Conservation (phyloP, 2,797 vertebrate genomes). For the Bryconaethiops microstoma region DNA sequence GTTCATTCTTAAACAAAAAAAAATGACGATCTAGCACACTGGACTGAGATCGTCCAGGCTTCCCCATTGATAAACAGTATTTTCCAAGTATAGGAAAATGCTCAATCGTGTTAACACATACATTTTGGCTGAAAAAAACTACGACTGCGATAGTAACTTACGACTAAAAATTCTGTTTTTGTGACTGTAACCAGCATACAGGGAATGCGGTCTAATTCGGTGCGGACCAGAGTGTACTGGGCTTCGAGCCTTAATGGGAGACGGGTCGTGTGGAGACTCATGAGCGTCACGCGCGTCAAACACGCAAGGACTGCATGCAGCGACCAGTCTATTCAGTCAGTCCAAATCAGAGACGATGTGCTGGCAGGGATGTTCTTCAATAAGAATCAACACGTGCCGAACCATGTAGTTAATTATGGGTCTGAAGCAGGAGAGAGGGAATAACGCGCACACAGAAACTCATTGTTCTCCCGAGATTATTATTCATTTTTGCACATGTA, state of each 20-base stretch:
- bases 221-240: neutral
- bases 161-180: no score
- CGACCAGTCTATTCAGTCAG: neutral
- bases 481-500: no score
- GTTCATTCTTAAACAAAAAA: no score
- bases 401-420: neutral
- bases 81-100: neutral
- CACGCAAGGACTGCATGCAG: slow-evolving; percentile 21
- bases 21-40: no score
- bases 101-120: neutral
- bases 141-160: no score
- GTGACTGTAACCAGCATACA: no score
- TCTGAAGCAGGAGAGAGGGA: neutral
- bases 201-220: no score
- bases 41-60: no score
- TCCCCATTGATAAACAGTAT: no score
- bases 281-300: slow-evolving; percentile 55
- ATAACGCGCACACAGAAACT: neutral
- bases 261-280: neutral
- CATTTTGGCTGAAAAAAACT: no score
- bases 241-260: neutral
- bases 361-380: neutral
- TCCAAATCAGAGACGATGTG: neutral
- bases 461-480: no score
- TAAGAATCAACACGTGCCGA: neutral